Evolutionary conservation across 2,113 vertebrate species (phyloP), one percentile per base, ranked within the genome.

Genomic region (Pagrus major): DNA sequence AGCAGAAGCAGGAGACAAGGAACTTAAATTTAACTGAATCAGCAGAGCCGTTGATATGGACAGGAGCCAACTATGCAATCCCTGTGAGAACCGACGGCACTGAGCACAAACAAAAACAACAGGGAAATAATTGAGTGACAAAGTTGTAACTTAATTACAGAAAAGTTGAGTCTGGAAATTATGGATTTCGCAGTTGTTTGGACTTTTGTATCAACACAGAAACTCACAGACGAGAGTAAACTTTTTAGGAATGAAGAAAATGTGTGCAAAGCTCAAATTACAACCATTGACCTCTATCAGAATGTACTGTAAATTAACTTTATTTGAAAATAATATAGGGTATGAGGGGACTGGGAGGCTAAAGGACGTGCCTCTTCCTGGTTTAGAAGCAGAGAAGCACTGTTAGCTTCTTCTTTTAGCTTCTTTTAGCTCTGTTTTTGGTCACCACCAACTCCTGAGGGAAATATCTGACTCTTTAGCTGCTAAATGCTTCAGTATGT

Each of bases 31-130:
- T 66, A 75, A 78, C 81, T 59, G 68, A 86, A 86, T 88, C 84
- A 88, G 88, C 86, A 86, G 68, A 86, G 58, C 47, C 44, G 21
- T 68, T 68, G 67, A 68, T 33, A 49, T 91, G 91, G 86, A 85
- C 79, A 27, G 29, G 33, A 76, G 89, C 85, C 88, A 88, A 85
- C 55, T 20, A 71, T 56, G 47, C 64, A 73, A 85, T 70, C 67
- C 80, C 76, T 52, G 76, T 9, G 87, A 91, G 86, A 69, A 71
- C 42, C 39, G 35, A 52, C 78, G 47, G 31, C 11, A 11, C 51
- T 41, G 63, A 78, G 70, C 84, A 66, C 71, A 78, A 82, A 88
- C 52, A 81, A 61, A 78, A 76, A 71, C 76, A 80, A 85, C 33
- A 16, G 52, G 74, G 70, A 83, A 64, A 84, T 76, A 81, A 87